A percentile compares a stretch with the other conserved stretches of the same genome.
Evolutionary conservation across 2,797 vertebrate species (phyloP).

Genomic region (Anabas testudineus): DNA sequence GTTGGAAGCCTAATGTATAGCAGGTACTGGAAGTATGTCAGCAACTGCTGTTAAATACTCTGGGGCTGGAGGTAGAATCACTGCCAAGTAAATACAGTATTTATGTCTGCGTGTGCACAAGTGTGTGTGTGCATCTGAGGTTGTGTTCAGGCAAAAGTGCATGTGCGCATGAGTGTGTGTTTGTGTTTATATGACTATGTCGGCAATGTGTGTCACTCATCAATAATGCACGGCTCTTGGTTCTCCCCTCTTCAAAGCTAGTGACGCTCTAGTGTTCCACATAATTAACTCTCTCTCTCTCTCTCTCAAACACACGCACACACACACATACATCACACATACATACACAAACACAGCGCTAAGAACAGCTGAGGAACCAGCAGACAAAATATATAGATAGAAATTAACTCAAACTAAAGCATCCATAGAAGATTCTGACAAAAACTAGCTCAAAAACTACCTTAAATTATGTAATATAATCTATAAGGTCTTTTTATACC

Average conservation of each 20-base stretch:
- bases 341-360: slow-evolving; percentile 28
- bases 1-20: slow-evolving; percentile 68
- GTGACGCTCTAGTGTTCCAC: slow-evolving; percentile 76
- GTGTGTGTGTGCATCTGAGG: slow-evolving; percentile 32
- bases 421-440: not conserved
- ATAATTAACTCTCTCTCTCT: slow-evolving; percentile 76
- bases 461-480: slow-evolving; percentile 3
- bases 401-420: slow-evolving; percentile 29
- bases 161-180: slow-evolving; percentile 20
- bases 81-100: slow-evolving; percentile 65
- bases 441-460: slow-evolving; percentile 5
- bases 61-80: slow-evolving; percentile 45
- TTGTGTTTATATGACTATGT: slow-evolving; percentile 72
- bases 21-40: slow-evolving; percentile 76
- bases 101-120: slow-evolving; percentile 20
- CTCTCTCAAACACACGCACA: slow-evolving; percentile 12
- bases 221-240: slow-evolving; percentile 83
- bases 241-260: slow-evolving; percentile 82
- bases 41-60: slow-evolving; percentile 68
- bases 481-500: not conserved
- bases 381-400: slow-evolving; percentile 35
- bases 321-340: slow-evolving; percentile 39
- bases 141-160: slow-evolving; percentile 30
- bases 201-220: slow-evolving; percentile 84
- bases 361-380: slow-evolving; percentile 34